These are phyloP conservation scores for Trachops cirrhosus DNA, from an alignment of 2,797 vertebrate genomes.

Conservation along the genomic window DNA sequence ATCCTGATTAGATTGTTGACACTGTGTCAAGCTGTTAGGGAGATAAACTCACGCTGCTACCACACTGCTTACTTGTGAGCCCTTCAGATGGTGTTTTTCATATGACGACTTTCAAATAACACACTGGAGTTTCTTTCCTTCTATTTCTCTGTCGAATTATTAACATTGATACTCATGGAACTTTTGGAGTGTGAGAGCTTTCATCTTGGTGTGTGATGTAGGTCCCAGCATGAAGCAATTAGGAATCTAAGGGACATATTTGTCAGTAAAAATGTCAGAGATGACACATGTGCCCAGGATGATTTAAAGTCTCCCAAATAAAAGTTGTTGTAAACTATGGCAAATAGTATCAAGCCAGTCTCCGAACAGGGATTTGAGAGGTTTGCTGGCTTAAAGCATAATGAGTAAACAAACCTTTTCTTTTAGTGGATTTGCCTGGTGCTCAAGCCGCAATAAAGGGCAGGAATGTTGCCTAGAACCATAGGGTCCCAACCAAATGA, in stretches of 20 bases:
- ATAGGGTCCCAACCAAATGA: too few relatives aligned
- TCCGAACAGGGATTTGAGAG: neutral
- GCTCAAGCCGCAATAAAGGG: neutral
- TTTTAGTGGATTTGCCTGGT: neutral
- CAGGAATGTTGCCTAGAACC: too few relatives aligned
- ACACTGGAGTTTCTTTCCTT: neutral
- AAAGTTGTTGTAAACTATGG: neutral
- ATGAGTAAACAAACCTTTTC: neutral
- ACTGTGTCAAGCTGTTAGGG: slow-evolving; percentile 62
- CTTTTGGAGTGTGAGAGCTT: neutral
- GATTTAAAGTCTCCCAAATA: neutral
- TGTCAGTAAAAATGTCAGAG: neutral
- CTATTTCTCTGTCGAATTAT: neutral
- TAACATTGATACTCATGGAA: neutral
- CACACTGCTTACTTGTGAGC: neutral
- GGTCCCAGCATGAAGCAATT: neutral
- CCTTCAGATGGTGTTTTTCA: neutral
- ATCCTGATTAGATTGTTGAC: slow-evolving; percentile 69
- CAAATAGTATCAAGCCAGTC: neutral
- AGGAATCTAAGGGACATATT: neutral
- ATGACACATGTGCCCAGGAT: neutral
- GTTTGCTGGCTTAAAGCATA: neutral
- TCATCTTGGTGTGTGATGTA: neutral
- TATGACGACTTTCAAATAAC: slow-evolving; percentile 5
- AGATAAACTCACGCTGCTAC: slow-evolving; percentile 26